Base-by-base conservation (phyloP, 2,888 invertebrate species). In the Perizoma flavofasciatum region DNA sequence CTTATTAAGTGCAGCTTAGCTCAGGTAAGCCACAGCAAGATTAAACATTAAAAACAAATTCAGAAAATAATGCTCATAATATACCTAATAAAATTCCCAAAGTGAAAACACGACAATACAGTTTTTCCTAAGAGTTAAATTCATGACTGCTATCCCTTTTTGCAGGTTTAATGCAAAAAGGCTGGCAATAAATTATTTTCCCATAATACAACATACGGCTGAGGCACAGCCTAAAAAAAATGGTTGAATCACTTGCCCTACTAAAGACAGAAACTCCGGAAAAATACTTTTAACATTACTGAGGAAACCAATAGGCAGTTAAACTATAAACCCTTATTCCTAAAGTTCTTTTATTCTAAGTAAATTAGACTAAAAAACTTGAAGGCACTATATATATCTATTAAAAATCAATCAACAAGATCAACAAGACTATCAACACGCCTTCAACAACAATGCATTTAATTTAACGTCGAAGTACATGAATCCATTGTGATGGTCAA, bases 141-240 rank as follows among this genome's bases (percentile, higher is more conserved):
- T 55, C 55, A 55, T 45, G 37, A 46, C 33, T 56, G 35, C 40
- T 46, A 61, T 57, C 63, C 58, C 63, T 56, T 66, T 65, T 65
- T 65, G 49, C 41, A 49, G 62, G 47, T 60, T 55, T 63, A 66
- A 61, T 62, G 61, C 56, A 63, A 66, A 61, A 66, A 67, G 53
- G 63, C 63, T 45, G 54, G 65, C 55, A 51, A 68, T 63, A 68
- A 66, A 67, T 61, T 61, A 67, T 67, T 50, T 63, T 45, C 49
- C 3, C 52, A 58, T 64, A 63, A 59, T 59, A 64, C 55, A 52
- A 60, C 64, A 61, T 61, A 53, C 49, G 55, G 62, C 45, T 34
- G 9, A 8, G 40, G 4, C 47, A 49, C 22, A 63, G 59, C 22
- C n/a, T 34, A 34, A 51, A 11, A 34, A 10, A 9, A 8, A 54